Base-by-base conservation (phyloP, 1,140 invertebrate genomes). In the Anoplolepis gracilipes region DNA sequence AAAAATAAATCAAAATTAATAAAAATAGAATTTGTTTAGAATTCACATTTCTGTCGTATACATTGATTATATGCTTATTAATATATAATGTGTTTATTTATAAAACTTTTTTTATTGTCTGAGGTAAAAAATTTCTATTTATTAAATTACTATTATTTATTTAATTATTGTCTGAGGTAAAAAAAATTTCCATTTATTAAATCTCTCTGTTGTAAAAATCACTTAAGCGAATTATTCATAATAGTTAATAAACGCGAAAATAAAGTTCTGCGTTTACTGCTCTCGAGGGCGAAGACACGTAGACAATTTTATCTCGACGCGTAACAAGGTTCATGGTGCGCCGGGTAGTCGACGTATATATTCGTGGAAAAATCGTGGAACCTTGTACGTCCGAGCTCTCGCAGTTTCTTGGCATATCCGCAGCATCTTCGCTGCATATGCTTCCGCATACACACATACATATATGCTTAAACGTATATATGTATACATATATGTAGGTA, bases 381-480 rank as follows among this genome's bases (percentile, higher is more conserved):
- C 49, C 5, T 13, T n/a, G 62, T 55, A 70, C 16, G 77, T 77
- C 72, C 59, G 72, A 65, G 72, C 30, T 84, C 30, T 53, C 42
- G 67, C 39, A 61, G 42, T 84, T 87, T 65, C 85, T 64, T 70
- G 61, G 67, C 84, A 67, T 75, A 49, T 79, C 39, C 59, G 69
- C 33, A 36, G 69, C 78, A 22, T 86, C 36, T 64, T 30, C n/a
- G 42, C 82, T 33, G 62, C 75, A n/a, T 69, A 73, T 67, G 39
- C 46, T 30, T 46, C 13, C 49, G 39, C 59, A 13, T 16, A 42
- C 28, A 11, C n/a, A 33, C 25, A 5, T 13, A 25, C 33, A 49
- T 42, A 49, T 42, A 19, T 11, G 8, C 33, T 13, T 39, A 22
- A 6, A 1, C 16, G 55, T 28, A n/a, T 22, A n/a, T n/a, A 25